These are phyloP conservation scores for Temnopleurus reevesii DNA, from an alignment of 53 echinoderm and acorn worm genomes.

Conservation along the genomic window DNA sequence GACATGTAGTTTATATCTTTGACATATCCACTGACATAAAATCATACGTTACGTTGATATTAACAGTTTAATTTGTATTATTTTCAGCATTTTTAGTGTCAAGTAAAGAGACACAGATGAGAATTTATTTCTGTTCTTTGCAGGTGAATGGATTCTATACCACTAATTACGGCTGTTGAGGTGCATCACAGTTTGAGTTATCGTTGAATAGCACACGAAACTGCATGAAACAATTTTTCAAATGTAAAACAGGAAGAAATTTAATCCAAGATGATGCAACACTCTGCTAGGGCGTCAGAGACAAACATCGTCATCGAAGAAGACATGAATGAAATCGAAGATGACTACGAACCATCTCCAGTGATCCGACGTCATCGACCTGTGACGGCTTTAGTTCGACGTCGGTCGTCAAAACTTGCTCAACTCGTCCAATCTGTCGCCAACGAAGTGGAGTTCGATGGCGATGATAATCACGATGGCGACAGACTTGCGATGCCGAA, in stretches of 20 bases:
- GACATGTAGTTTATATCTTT: too few relatives aligned
- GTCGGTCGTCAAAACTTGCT: conserved; percentile 41
- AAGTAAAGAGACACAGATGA: too few relatives aligned
- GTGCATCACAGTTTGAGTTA: too few relatives aligned
- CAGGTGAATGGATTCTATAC: background rate
- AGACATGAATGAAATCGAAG: background rate
- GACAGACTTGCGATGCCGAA: background rate
- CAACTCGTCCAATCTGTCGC: conserved; percentile 37
- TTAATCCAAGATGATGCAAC: conserved; percentile 37
- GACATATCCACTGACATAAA: too few relatives aligned
- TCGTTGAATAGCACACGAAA: too few relatives aligned
- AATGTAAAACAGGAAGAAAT: too few relatives aligned
- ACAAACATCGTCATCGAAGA: conserved; percentile 18
- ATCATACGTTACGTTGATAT: too few relatives aligned
- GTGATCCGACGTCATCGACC: conserved; percentile 34
- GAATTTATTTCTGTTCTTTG: background rate
- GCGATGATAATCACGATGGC: background rate
- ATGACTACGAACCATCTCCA: background rate
- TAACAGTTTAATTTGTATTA: too few relatives aligned
- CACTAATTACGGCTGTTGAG: too few relatives aligned
- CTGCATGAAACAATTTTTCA: too few relatives aligned
- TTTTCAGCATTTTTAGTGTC: background rate
- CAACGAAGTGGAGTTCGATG: background rate
- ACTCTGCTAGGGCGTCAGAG: background rate
- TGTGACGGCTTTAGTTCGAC: conserved; percentile 39